A percentile compares a stretch with the other conserved stretches of the same genome.
Evolutionary conservation across 2,797 vertebrate species (phyloP).

Genomic region (Cheirogaleus major): DNA sequence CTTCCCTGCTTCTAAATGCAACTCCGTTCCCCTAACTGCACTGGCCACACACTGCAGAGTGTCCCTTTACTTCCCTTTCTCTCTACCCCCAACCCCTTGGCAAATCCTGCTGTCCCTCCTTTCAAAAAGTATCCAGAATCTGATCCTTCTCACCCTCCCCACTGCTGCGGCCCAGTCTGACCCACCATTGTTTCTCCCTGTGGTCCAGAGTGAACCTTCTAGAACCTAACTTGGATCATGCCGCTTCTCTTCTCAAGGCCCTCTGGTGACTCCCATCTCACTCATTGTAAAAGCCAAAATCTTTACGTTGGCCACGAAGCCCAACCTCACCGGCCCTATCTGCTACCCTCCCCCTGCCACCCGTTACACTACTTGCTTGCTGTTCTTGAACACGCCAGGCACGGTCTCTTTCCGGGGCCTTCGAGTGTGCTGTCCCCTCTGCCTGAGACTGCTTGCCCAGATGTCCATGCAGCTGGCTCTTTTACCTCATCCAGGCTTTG

Average conservation of each 20-base stretch:
- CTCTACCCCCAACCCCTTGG: not conserved
- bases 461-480: fast-evolving
- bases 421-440: not conserved
- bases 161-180: fast-evolving
- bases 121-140: not conserved
- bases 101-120: not conserved
- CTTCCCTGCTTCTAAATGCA: not conserved
- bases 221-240: not conserved
- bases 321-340: not conserved
- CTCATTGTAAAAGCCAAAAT: not conserved
- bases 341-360: fast-evolving
- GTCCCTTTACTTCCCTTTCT: not conserved
- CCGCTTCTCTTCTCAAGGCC: not conserved
- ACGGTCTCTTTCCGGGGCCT: not conserved
- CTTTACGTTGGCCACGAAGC: fast-evolving
- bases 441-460: not conserved
- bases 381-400: not conserved
- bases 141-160: not conserved
- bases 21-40: not conserved
- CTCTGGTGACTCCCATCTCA: not conserved
- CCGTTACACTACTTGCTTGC: no score
- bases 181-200: not conserved
- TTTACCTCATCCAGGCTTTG: not conserved
- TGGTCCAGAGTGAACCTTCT: not conserved
- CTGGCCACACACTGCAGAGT: not conserved